These are phyloP conservation scores for Podarcis cretensis DNA, from an alignment of 2,113 vertebrate genomes.

Conservation along the genomic window DNA sequence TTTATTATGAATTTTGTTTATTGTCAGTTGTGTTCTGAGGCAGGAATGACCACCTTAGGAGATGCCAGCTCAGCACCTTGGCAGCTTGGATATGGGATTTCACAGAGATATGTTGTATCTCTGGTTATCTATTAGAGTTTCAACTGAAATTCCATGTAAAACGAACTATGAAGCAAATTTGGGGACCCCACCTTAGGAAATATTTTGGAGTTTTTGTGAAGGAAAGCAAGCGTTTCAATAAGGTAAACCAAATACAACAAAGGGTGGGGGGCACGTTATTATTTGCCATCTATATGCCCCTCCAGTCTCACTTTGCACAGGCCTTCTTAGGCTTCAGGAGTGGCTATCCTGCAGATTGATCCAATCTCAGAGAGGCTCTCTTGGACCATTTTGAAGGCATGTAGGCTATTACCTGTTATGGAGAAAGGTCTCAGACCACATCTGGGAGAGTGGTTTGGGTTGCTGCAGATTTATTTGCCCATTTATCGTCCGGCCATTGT, in stretches of 20 bases:
- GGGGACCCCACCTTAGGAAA: not conserved
- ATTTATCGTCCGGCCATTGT: not conserved
- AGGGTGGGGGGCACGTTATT: too few relatives aligned
- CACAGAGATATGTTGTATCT: not conserved
- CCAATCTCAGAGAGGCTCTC: not conserved
- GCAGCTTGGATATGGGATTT: not conserved
- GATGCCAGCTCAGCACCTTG: not conserved
- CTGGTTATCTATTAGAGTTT: not conserved
- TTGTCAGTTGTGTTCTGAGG: too few relatives aligned
- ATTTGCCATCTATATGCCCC: too few relatives aligned
- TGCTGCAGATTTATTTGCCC: not conserved
- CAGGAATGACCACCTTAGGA: not conserved
- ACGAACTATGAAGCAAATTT: not conserved
- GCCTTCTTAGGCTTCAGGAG: too few relatives aligned
- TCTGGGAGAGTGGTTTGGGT: not conserved
- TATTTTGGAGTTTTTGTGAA: not conserved
- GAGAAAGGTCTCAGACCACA: not conserved
- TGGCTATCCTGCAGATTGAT: not conserved
- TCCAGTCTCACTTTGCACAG: too few relatives aligned
- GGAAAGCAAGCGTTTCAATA: not conserved
- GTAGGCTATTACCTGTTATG: not conserved
- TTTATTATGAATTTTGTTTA: too few relatives aligned
- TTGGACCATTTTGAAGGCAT: not conserved
- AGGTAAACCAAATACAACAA: too few relatives aligned
- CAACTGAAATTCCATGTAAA: not conserved